A percentile compares a stretch with the other conserved stretches of the same genome.
Conservation (phyloP, 2,113 vertebrate species). For the Poicephalus gulielmi region DNA sequence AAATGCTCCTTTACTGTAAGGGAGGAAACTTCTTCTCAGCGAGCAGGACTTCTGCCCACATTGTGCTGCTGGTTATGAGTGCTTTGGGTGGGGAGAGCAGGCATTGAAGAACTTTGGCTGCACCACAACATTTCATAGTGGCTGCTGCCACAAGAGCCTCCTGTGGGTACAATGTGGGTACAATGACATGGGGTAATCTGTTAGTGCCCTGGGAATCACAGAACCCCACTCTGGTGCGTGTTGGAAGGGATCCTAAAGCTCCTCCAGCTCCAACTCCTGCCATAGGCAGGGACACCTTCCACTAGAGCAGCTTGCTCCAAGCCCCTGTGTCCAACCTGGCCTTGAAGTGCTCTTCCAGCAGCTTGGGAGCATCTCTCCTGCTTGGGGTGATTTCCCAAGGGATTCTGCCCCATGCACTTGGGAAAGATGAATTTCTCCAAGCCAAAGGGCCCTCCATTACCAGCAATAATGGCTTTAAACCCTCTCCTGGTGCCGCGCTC, state of each 20-base stretch:
- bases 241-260: neutral
- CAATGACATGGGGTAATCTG: accelerated
- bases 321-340: neutral
- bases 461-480: neutral
- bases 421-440: neutral
- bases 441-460: neutral
- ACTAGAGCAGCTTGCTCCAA: neutral
- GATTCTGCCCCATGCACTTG: neutral
- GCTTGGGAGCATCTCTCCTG: neutral
- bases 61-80: neutral
- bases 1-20: conserved; percentile 1
- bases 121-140: neutral
- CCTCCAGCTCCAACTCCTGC: neutral
- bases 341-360: neutral
- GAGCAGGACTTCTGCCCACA: neutral
- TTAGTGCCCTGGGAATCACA: neutral
- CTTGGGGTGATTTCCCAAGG: neutral
- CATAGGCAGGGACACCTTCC: neutral
- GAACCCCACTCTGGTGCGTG: neutral
- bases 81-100: neutral
- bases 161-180: neutral
- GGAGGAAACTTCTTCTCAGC: neutral
- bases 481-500: neutral
- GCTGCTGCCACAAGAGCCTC: neutral
- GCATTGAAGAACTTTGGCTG: neutral